phyloP scores from a whole-genome alignment of 2,797 vertebrate species.

The Sebastiscus tertius region DNA sequence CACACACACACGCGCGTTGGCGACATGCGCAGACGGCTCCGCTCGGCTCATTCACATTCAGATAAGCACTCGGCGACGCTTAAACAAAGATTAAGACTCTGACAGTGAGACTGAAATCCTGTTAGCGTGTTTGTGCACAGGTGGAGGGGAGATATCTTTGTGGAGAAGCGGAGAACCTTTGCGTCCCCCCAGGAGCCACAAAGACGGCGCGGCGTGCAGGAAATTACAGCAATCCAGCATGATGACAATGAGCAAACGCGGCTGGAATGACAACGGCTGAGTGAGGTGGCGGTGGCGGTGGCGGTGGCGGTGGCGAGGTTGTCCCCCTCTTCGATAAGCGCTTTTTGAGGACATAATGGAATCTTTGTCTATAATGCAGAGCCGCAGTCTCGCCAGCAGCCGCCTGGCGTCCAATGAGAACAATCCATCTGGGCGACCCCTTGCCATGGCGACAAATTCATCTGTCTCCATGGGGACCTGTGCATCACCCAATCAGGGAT shows the following conservation, averaged over 20 bases:
- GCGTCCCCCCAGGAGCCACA: not conserved
- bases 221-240: constrained; percentile 64
- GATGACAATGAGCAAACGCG: constrained; percentile 42
- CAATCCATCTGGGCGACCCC: constrained; percentile 53
- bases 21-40: too few relatives aligned
- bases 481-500: constrained; percentile 56
- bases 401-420: constrained; percentile 46
- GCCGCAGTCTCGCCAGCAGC: constrained; percentile 2
- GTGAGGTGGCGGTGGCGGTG: not conserved
- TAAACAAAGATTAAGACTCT: constrained; percentile 62
- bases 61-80: constrained; percentile 19
- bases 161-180: not conserved
- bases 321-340: constrained; percentile 6
- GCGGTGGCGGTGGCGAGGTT: not conserved
- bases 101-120: constrained; percentile 47
- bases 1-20: not conserved
- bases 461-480: constrained; percentile 41
- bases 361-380: constrained; percentile 39
- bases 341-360: constrained; percentile 58
- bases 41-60: constrained; percentile 27
- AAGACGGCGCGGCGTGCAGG: not conserved
- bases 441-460: constrained; percentile 45
- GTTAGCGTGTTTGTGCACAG: constrained; percentile 40
- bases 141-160: not conserved
- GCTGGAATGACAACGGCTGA: constrained; percentile 29